Conservation (phyloP, 2,797 vertebrate species). For the Odontamblyopus rebecca region DNA sequence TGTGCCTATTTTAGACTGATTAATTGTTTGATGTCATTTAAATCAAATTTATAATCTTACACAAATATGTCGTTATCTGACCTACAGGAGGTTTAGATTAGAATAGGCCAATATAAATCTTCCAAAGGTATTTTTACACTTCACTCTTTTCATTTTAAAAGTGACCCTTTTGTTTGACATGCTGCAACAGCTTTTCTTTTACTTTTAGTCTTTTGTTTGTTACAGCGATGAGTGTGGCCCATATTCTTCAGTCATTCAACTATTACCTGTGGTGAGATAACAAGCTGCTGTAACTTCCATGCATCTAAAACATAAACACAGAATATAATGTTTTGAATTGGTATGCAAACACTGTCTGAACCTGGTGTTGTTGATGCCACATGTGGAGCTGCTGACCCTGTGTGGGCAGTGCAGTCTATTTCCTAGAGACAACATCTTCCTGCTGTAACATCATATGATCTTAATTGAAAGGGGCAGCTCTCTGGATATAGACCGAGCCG, state of each 20-base stretch:
- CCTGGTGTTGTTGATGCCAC: conserved; percentile 6
- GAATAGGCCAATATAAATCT: too few species aligned
- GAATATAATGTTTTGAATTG: conserved; percentile 9
- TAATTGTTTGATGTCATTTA: too few species aligned
- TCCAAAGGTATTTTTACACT: too few species aligned
- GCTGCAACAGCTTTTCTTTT: background rate
- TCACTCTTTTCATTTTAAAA: background rate
- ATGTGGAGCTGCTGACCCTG: conserved; percentile 25
- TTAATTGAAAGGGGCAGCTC: conserved; percentile 46
- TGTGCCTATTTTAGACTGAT: too few species aligned
- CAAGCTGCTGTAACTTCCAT: conserved; percentile 27
- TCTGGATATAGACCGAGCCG: conserved; percentile 30
- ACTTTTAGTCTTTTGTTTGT: background rate
- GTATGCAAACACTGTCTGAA: background rate
- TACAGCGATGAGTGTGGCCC: background rate
- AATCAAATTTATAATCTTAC: too few species aligned
- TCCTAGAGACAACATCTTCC: conserved; percentile 26
- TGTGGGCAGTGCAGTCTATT: conserved; percentile 19
- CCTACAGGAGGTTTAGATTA: too few species aligned
- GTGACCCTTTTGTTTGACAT: background rate
- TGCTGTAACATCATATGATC: conserved; percentile 45
- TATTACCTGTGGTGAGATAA: conserved; percentile 13
- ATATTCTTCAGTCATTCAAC: conserved; percentile 12
- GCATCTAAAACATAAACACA: conserved; percentile 15
- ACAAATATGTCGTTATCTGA: too few species aligned